Evolutionary conservation across 2,888 invertebrate species (phyloP).

Genomic region (Sclerodermus sp.): DNA sequence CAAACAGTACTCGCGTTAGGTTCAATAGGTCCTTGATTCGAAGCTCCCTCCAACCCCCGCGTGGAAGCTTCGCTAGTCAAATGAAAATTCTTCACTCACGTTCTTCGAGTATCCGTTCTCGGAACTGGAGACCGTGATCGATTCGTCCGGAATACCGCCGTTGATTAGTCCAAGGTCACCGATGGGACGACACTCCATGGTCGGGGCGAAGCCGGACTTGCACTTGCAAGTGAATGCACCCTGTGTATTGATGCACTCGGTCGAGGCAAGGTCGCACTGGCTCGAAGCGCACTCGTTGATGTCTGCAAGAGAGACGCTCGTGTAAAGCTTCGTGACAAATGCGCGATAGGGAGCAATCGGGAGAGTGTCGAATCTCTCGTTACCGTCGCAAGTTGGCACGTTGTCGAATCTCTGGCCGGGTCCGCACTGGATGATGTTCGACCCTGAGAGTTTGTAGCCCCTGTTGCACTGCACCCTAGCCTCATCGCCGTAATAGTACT

Average conservation of each 20-base stretch:
- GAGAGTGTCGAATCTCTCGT: conserved; percentile 9
- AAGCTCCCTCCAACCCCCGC: too few relatives aligned
- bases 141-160: conserved; percentile 87
- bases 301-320: too few relatives aligned
- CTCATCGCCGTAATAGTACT: conserved; percentile 86
- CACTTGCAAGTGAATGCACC: conserved; percentile 91
- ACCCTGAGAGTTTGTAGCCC: conserved; percentile 84
- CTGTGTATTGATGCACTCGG: conserved; percentile 85
- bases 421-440: conserved; percentile 82
- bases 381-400: conserved; percentile 82
- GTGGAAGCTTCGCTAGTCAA: too few relatives aligned
- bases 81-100: conserved; percentile 60
- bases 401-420: conserved; percentile 81
- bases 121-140: conserved; percentile 80
- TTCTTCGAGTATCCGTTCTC: conserved; percentile 82
- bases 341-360: too few relatives aligned
- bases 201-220: conserved; percentile 78
- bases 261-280: conserved; percentile 87
- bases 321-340: too few relatives aligned
- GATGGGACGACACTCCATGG: conserved; percentile 86
- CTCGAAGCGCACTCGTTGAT: conserved; percentile 88
- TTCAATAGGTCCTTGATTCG: not conserved
- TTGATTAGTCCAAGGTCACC: conserved; percentile 86
- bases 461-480: conserved; percentile 89
- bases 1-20: not conserved